A percentile compares a stretch with the other conserved stretches of the same genome.
Evolutionary conservation across 1,140 invertebrate species (phyloP).

Genomic region (Bombus sibiricus): DNA sequence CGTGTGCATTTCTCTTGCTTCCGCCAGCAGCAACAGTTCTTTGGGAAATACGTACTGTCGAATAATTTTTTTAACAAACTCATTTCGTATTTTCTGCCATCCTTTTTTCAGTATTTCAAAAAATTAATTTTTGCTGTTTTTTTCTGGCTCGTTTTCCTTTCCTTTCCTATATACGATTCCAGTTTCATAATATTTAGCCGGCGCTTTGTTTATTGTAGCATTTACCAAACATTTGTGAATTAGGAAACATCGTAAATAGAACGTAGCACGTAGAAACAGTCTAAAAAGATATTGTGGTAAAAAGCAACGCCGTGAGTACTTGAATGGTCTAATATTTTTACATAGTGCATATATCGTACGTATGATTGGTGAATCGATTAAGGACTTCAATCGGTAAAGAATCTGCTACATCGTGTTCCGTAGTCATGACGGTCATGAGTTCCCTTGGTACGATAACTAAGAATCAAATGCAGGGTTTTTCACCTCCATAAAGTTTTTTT

Average conservation of each 20-base stretch:
- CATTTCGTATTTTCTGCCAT: neutral
- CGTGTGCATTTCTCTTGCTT: neutral
- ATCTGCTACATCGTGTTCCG: no score
- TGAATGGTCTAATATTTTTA: neutral
- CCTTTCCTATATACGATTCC: neutral
- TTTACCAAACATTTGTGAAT: neutral
- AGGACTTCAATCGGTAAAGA: neutral
- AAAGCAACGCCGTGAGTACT: neutral
- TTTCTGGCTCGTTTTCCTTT: neutral
- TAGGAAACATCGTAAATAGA: neutral
- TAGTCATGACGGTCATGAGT: neutral
- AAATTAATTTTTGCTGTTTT: neutral
- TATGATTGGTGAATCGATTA: neutral
- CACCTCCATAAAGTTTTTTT: conserved; percentile 14
- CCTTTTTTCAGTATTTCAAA: neutral
- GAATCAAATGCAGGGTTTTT: conserved; percentile 6
- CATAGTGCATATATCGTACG: neutral
- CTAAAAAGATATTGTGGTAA: neutral
- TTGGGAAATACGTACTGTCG: neutral
- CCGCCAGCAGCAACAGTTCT: neutral
- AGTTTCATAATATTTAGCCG: neutral
- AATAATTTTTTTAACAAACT: neutral
- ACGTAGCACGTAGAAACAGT: neutral
- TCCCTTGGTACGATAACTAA: neutral
- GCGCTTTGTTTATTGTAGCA: neutral